Base-by-base conservation (phyloP, 2,113 vertebrate species). In the Rhea americana region DNA sequence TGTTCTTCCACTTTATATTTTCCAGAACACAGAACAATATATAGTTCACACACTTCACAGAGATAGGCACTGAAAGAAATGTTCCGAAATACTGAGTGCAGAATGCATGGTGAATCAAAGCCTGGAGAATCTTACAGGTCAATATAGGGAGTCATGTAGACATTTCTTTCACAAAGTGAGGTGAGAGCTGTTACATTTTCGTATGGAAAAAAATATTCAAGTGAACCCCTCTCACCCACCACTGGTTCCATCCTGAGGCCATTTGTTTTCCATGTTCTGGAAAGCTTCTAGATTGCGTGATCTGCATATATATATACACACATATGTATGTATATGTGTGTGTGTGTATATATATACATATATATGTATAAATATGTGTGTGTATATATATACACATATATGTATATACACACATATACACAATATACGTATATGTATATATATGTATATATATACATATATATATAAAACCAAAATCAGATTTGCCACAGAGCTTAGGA, bases 241-340 rank as follows among this genome's bases (percentile, higher is more conserved):
- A 26, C 77, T n/a, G 3, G 1, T 14, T 58, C 63, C 26, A 2
- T 22, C 9, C 1, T 5, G 26, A 63, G n/a, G 2, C 5, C 26
- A 15, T 35, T 87, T 59, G 4, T 20, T 82, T 58, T 9, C 48
- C 6, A 89, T 26, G 12, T 63, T 74, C 35, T 47, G 50, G 37
- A 58, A 61, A 55, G 22, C 59, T 94, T 78, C 51, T 85, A 53
- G 15, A 35, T 63, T 16, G 5, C 45, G 20, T 37, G 14, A 39
- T 75, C 47, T 84, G 30, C 26, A 13, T 32, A 41, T 15, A 16
- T 28, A 56, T 56, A 2, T 2, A 35, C 35, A 35, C 35, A 35
- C 35, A 35, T 35, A 35, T 35, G 35, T 35, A 35, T 35, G 35
- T 35, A 35, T 35, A 35, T 35, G 35, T 35, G 35, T 35, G 35